Conservation (phyloP, 2,797 vertebrate genomes). For the Enteromius afrohamiltoni region DNA sequence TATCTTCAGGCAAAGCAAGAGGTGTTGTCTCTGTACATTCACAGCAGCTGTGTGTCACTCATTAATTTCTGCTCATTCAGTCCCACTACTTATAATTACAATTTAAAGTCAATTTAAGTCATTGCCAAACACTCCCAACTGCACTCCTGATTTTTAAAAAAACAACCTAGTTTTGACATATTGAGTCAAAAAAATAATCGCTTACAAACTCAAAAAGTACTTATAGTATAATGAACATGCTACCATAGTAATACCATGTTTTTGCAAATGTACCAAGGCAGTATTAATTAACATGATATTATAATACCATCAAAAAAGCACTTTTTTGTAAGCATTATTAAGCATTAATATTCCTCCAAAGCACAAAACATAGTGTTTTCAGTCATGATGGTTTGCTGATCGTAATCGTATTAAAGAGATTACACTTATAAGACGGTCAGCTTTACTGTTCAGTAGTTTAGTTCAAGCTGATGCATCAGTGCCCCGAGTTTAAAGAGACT, state of each 20-base stretch:
- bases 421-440: neutral
- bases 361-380: neutral
- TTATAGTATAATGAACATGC: neutral
- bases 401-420: neutral
- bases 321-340: neutral
- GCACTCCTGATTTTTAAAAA: too few relatives aligned
- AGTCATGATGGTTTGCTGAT: neutral
- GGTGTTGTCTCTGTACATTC: neutral
- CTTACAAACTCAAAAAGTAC: too few relatives aligned
- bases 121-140: neutral
- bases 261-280: neutral
- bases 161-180: too few relatives aligned
- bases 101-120: neutral
- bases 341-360: neutral
- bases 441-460: neutral
- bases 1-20: conserved; percentile 36
- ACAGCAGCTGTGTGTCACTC: conserved; percentile 6
- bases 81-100: neutral
- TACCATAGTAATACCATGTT: neutral
- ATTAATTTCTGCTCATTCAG: neutral
- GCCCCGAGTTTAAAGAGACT: neutral
- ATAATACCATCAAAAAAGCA: neutral
- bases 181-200: too few relatives aligned
- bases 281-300: neutral
- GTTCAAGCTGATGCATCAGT: neutral